phyloP scores from a whole-genome alignment of 2,888 invertebrate genomes.

The Thymelicus acteon region DNA sequence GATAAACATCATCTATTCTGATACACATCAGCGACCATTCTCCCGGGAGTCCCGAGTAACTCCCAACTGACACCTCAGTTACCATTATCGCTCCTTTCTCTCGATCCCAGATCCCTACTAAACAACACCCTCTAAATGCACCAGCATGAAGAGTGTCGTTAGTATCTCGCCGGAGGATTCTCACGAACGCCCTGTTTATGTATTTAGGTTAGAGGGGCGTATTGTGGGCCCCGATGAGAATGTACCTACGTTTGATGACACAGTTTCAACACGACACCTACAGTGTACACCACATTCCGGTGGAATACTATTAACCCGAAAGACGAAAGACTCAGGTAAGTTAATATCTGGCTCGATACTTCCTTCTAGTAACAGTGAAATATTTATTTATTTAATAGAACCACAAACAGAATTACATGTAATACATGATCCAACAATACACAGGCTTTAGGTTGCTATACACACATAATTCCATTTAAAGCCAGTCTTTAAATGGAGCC shows the following conservation, averaged over 20 bases:
- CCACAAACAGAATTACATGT: too few relatives aligned
- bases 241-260: slow-evolving; percentile 15
- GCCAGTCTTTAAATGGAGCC: too few relatives aligned
- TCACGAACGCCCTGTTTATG: slow-evolving; percentile 26
- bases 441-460: too few relatives aligned
- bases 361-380: too few relatives aligned
- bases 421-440: too few relatives aligned
- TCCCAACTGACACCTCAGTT: not conserved
- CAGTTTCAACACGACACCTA: slow-evolving; percentile 3
- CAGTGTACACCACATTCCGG: not conserved
- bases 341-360: too few relatives aligned
- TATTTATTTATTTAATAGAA: too few relatives aligned
- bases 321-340: too few relatives aligned
- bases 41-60: too few relatives aligned
- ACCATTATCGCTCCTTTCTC: not conserved
- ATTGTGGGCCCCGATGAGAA: slow-evolving; percentile 22
- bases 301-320: slow-evolving; percentile 6
- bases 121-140: slow-evolving; percentile 3
- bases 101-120: not conserved
- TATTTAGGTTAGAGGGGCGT: slow-evolving; percentile 34
- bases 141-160: slow-evolving; percentile 3
- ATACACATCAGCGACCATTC: too few relatives aligned
- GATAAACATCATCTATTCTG: too few relatives aligned
- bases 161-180: slow-evolving; percentile 25
- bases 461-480: too few relatives aligned